Base-by-base conservation (phyloP, 92 coral and sea anemone genomes). In the Meandrina meandrites region DNA sequence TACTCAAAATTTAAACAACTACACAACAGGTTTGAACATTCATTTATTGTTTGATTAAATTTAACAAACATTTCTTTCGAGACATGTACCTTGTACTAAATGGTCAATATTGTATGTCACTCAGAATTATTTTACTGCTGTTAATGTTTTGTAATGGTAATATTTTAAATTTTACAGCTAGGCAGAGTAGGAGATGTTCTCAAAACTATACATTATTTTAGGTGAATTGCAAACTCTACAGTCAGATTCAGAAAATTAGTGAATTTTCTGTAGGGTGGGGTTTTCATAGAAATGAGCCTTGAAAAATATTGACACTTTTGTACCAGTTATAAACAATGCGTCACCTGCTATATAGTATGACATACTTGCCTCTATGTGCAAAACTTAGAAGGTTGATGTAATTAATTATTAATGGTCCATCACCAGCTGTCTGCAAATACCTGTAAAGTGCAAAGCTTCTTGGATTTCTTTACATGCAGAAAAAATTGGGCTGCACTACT, bases 381-480 rank as follows among this genome's bases (percentile, higher is more conserved):
- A 85, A 85, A 85, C 45, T 24, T 31, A 2, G 76, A 45, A 37
- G 72, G 24, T 45, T 30, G 62, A 31, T 85, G 75, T 64, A 76
- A 60, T 85, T 85, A 76, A 77, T 85, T 37, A 85, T 76, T 85
- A 19, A 85, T 62, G 35, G 5, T 5, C 60, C 71, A 70, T 77
- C 56, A 84, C 51, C 28, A 36, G 80, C 80, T 70, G 87, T 51
- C 87, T 72, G 80, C 35, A 75, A 54, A 64, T 77, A 77, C 88
- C 76, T 75, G 71, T n/a, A 11, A 83, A 35, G 68, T 83, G 86
- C 53, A 51, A 30, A 73, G 18, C 28, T 17, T 48, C 48, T 35
- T 30, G 40, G 73, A 76, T 77, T 78, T 45, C 66, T 45, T 40
- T 85, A 40, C 76, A 64, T 85, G 76, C 82, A 37, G 88, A 85